Percentiles rank a stretch among this genome's conserved stretches.
phyloP scores from a whole-genome alignment of 2,113 vertebrate species.

The Periophthalmus modestus region DNA sequence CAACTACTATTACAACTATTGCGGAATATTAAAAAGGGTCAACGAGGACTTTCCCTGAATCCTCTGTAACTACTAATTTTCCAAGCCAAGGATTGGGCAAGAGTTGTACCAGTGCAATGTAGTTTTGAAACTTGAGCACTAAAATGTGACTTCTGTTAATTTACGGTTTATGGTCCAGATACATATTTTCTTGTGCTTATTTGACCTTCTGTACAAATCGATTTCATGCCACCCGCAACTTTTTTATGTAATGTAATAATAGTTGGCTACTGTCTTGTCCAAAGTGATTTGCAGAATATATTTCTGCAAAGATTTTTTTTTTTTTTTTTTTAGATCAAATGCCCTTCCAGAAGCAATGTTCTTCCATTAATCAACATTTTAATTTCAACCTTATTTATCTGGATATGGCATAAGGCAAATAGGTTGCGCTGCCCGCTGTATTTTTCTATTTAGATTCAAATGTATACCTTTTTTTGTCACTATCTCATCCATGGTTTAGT shows the following conservation, averaged over 20 bases:
- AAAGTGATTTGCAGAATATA: neutral
- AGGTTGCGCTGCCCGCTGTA: no score
- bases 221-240: no score
- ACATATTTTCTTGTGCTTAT: neutral
- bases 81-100: constrained; percentile 22
- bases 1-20: constrained; percentile 42
- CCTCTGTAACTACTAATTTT: constrained; percentile 35
- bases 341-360: neutral
- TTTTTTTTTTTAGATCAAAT: neutral
- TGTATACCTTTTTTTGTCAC: no score
- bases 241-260: no score
- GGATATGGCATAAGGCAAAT: no score
- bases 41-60: constrained; percentile 27
- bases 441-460: no score
- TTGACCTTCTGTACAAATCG: neutral
- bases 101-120: constrained; percentile 1
- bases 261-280: no score
- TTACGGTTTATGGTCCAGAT: neutral
- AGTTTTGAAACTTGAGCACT: neutral
- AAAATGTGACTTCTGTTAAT: neutral
- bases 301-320: neutral
- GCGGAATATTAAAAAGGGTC: constrained; percentile 17
- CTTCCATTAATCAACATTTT: neutral
- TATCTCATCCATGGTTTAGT: no score
- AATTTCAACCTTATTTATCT: no score